These are phyloP conservation scores for Sylvilagus bachmani DNA, from an alignment of 2,113 vertebrate species.

Conservation along the genomic window DNA sequence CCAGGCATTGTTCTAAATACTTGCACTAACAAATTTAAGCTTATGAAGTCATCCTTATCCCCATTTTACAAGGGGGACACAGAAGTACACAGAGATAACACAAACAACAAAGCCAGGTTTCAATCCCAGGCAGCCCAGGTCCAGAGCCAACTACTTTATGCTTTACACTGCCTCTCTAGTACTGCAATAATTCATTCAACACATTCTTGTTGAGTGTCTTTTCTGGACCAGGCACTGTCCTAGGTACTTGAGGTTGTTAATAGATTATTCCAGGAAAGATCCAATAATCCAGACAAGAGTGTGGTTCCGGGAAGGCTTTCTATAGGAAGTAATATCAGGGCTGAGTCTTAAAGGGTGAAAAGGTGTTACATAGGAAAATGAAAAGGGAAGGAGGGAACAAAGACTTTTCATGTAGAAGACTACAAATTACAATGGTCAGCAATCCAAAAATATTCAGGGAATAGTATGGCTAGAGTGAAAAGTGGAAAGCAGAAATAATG, in stretches of 20 bases:
- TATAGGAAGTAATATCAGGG: background rate
- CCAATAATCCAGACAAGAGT: background rate
- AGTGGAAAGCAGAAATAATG: background rate
- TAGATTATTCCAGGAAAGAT: background rate
- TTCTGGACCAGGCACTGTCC: background rate
- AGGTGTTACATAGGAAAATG: conserved; percentile 10
- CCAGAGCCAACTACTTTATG: background rate
- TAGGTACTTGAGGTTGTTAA: background rate
- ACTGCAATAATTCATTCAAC: background rate
- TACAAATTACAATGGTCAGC: background rate
- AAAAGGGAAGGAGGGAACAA: background rate
- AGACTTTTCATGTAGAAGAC: conserved; percentile 12
- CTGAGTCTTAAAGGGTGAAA: conserved; percentile 13
- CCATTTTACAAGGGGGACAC: conserved; percentile 39
- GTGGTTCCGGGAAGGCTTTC: background rate
- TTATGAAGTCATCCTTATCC: background rate
- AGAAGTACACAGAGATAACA: background rate
- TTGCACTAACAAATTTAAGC: conserved; percentile 51
- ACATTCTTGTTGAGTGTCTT: conserved; percentile 44
- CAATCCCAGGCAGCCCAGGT: background rate
- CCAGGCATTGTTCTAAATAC: conserved; percentile 20
- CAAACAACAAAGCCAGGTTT: conserved; percentile 35
- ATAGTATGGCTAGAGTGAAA: background rate
- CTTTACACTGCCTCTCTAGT: background rate
- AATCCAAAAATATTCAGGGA: conserved; percentile 42